Base-by-base conservation (phyloP, 53 echinoderm and acorn worm genomes). In the Crossaster papposus region DNA sequence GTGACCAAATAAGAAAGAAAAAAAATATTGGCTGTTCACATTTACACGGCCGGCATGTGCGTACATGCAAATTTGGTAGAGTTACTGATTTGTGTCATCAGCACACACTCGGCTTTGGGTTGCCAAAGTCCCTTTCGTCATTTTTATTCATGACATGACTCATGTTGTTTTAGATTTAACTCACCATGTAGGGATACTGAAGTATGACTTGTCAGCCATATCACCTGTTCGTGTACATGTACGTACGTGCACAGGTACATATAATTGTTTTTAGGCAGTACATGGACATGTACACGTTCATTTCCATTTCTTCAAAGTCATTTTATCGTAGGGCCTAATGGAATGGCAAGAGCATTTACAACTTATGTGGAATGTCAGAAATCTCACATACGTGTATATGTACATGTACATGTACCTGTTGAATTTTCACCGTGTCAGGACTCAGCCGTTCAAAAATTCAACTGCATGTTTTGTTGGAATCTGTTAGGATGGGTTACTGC, bases 111-210 rank as follows among this genome's bases (percentile, higher is more conserved):
- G 8, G 52, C 30, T 30, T 9, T 50, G 11, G 38, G 51, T 28
- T 78, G 20, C 28, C 24, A 24, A 78, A 38, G 36, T n/a, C 28
- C 36, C 7, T 0, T 28, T 68, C 24, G 62, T 23, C 68, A 24
- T 28, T 68, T 64, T 68, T 36, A 74, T 55, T 51, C 82, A 82
- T 65, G 68, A 30, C 38, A 11, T 62, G 81, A 51, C 78, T 73
- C 74, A 73, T 73, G 74, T 73, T 73, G 22, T 68, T 68, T 68
- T 68, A 68, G 24, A 68, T n/a, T 58, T 68, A n/a, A 68, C 24
- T 68, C 68, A 26, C 5, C 44, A 44, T 44, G 68, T 11, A n/a
- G n/a, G 28, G 0, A 68, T 68, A 2, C 10, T 68, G 74, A 28
- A 70, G 70, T 33, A 24, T 44, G 44, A 9, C 44, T 7, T 44